Evolutionary conservation across 2,888 invertebrate species (phyloP), one percentile per base, ranked within the genome.

Genomic region (Watsonalla cultraria): DNA sequence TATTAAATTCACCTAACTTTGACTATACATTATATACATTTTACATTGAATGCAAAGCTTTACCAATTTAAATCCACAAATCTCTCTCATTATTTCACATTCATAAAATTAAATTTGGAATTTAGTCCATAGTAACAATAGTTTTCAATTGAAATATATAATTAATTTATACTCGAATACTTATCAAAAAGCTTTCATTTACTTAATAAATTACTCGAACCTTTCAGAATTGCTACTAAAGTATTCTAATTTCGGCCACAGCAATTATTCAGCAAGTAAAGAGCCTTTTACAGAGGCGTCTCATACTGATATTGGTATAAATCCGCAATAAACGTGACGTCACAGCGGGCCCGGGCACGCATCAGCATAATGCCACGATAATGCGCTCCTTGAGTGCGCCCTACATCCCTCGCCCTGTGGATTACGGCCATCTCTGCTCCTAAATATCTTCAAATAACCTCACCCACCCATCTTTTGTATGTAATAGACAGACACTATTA

Each of bases 311-410:
- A 58, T 58, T 54, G 57, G 58, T 60, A 66, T 72, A 72, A 73
- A 71, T 69, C 73, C 58, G 64, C 56, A 66, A 72, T 74, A 73
- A 74, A 69, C 72, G 74, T 78, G 74, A 80, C 77, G 77, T 80
- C 80, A 74, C 70, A 64, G 68, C 63, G 70, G 72, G 70, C 72
- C 70, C 70, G 71, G 76, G 68, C 76, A 76, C 82, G 78, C 84
- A 86, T 89, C 86, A 87, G 85, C 86, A 88, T 88, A 88, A 88
- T 89, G 70, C 83, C 74, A 76, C 74, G 82, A 84, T 89, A 89
- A 90, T 89, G 83, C 80, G 75, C 76, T 82, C 70, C 82, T 87
- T 73, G 80, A 89, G 78, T 76, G 77, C 76, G 80, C 75, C 81
- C 80, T 72, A 74, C 80, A 78, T 75, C 77, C 72, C 77, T 76